Percentiles rank a stretch among this genome's conserved stretches.
Conservation (phyloP, 30 jellyfish, hydroid and myxozoan species). For the Aurelia coerulea region DNA sequence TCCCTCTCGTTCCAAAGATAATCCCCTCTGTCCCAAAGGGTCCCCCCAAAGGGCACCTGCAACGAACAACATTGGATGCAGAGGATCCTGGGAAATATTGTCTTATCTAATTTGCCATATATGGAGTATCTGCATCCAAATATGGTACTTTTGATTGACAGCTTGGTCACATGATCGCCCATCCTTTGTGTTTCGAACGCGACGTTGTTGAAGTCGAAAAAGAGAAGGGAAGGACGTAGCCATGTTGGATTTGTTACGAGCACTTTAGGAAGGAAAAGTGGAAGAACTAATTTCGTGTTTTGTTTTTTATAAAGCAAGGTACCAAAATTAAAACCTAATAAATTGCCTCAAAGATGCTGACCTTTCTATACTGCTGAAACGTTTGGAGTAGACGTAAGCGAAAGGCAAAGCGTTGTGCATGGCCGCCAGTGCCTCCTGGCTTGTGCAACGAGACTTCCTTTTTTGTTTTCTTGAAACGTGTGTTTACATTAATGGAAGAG, state of each 20-base stretch:
- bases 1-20: no score
- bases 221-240: conserved; percentile 6
- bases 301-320: conserved; percentile 49
- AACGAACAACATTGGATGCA: no score
- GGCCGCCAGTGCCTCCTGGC: conserved; percentile 22
- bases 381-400: conserved; percentile 64
- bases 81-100: no score
- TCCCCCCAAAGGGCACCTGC: no score
- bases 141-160: no score
- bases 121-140: no score
- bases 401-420: conserved; percentile 37
- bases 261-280: conserved; percentile 52
- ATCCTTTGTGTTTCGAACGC: no score
- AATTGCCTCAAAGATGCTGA: conserved; percentile 46
- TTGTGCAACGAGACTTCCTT: conserved; percentile 12
- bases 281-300: conserved; percentile 47
- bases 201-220: no score
- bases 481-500: background rate
- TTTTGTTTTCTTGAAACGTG: background rate
- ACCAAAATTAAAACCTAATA: conserved; percentile 42
- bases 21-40: no score
- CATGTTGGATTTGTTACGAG: conserved; percentile 39
- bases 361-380: conserved; percentile 36
- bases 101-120: no score
- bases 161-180: no score